phyloP scores from a whole-genome alignment of 2,797 vertebrate species.

The Podargus strigoides region DNA sequence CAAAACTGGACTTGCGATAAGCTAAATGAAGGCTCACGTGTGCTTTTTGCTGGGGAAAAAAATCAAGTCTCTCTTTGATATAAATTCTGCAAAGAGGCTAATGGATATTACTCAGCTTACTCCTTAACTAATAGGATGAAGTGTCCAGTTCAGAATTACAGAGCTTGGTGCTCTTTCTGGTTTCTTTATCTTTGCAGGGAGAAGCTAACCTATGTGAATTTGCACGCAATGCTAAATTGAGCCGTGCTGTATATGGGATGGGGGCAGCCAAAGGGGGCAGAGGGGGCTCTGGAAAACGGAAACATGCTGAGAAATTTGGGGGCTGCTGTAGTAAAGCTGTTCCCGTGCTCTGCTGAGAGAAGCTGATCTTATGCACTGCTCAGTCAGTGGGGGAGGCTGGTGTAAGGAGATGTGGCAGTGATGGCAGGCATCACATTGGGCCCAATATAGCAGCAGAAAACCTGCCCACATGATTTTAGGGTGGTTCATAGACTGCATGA shows the following conservation, averaged over 20 bases:
- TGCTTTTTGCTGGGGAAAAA: not conserved
- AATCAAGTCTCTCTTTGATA: not conserved
- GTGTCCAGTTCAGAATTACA: not conserved
- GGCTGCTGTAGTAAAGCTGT: not conserved
- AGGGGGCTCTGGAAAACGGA: not conserved
- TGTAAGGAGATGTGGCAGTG: not conserved
- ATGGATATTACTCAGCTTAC: not conserved
- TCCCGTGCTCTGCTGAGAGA: not conserved
- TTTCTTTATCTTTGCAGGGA: not conserved
- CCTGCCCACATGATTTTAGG: not conserved
- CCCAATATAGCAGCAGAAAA: not conserved
- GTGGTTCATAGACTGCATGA: not conserved
- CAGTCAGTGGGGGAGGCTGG: not conserved
- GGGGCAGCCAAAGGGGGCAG: not conserved
- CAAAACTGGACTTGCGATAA: not conserved
- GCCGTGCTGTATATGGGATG: not conserved
- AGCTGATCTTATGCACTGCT: not conserved
- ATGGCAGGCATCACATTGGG: not conserved
- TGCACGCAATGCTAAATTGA: not conserved
- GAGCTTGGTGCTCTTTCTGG: not conserved
- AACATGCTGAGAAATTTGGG: not conserved
- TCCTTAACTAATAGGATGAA: not conserved
- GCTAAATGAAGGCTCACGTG: not conserved
- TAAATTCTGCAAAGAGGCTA: not conserved
- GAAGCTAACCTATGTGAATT: not conserved